Evolutionary conservation across 1,140 invertebrate genomes (phyloP), one percentile per base, ranked within the genome.

Genomic region (Pseudomyrmex concolor): DNA sequence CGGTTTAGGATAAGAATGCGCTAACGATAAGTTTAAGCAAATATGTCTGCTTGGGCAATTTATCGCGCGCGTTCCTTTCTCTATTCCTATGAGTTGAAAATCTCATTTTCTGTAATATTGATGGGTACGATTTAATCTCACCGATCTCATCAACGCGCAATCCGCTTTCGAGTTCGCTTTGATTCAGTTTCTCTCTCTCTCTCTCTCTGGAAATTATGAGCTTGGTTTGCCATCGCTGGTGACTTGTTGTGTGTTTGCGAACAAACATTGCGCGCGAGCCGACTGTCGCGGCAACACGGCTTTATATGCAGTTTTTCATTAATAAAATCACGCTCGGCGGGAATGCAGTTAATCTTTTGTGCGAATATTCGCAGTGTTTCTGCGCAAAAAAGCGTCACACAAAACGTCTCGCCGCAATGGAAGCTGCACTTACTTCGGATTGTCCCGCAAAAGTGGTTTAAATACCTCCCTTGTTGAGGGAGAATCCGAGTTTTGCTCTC

Each of bases 381-480:
- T 19, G 19, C 7, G 19, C 15, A 70, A 78, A 78, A 78, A 78
- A 57, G 48, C 34, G 51, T 19, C 17, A 7, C 50, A 13, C 9
- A 25, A 45, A 7, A 51, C 51, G 5, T 34, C 34, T 34, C 34
- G 34, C 45, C 17, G 50, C 34, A 48, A 68, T 48, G 57, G 76
- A 19, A 55, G 34, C 48, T 25, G 13, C 57, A 72, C 68, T 72
- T 57, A 57, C 50, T 51, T 51, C 50, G 13, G 43, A 10, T 70
- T 57, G 25, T 68, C 76, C 34, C 66, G 55, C 43, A 43, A 13
- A 15, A 70, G 64, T 70, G 43, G 76, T 55, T 71, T 71, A 59
- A 80, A 71, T 59, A 50, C 66, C 59, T 66, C 48, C 5, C 9
- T 62, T 45, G 34, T 34, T 7, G 34, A 34, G 1, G 54, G 12